Conservation (phyloP, 2,888 invertebrate genomes). For the Lepidocyrtoides sp. region DNA sequence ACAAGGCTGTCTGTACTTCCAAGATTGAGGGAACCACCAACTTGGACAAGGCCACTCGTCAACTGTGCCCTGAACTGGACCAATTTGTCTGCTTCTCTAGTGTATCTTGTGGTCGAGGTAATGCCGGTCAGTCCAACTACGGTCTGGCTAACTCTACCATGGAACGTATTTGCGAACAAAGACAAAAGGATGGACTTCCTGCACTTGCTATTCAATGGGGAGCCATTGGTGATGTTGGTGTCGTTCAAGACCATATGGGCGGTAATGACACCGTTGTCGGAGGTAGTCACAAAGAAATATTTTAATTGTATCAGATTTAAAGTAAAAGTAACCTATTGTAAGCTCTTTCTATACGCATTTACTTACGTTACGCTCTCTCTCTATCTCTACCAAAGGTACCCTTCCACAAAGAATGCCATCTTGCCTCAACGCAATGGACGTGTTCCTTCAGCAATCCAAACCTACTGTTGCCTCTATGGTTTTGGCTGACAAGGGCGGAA, state of each 20-base stretch:
- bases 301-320: too few relatives aligned
- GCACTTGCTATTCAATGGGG: constrained; percentile 99
- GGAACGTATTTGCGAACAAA: constrained; percentile 97
- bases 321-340: too few relatives aligned
- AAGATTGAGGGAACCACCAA: constrained; percentile 94
- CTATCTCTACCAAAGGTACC: too few relatives aligned
- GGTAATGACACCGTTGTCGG: constrained; percentile 96
- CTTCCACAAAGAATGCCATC: constrained; percentile 98
- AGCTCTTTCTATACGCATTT: too few relatives aligned
- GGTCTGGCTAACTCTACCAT: constrained; percentile 98
- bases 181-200: constrained; percentile 94
- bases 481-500: constrained; percentile 93
- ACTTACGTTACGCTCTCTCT: too few relatives aligned
- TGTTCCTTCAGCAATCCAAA: constrained; percentile 96
- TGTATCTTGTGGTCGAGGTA: constrained; percentile 98
- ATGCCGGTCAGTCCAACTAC: constrained; percentile 98
- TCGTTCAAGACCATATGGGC: constrained; percentile 96
- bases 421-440: constrained; percentile 95
- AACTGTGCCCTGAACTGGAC: constrained; percentile 93
- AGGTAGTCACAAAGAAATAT: too few relatives aligned
- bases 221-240: constrained; percentile 98
- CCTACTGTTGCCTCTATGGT: constrained; percentile 92
- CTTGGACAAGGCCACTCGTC: constrained; percentile 93
- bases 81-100: constrained; percentile 99
- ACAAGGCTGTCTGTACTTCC: constrained; percentile 93